Conservation (phyloP, 1,140 invertebrate species). For the Ruditapes philippinarum region DNA sequence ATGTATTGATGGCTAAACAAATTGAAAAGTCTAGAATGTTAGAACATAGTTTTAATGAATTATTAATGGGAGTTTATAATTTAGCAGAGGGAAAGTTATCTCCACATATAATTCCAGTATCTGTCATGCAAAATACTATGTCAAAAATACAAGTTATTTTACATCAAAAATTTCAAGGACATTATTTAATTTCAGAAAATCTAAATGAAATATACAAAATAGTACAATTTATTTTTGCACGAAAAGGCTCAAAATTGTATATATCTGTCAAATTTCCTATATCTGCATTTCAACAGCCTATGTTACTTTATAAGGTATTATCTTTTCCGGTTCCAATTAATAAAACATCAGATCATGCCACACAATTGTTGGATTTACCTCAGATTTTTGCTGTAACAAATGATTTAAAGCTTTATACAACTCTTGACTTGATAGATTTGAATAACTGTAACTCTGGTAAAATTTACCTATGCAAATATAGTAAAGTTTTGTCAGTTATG, state of each 20-base stretch:
- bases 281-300: background rate
- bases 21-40: constrained; percentile 10
- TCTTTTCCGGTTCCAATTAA: constrained; percentile 41
- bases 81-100: constrained; percentile 31
- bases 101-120: constrained; percentile 1
- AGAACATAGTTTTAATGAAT: constrained; percentile 15
- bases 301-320: background rate
- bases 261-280: background rate
- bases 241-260: background rate
- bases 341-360: constrained; percentile 43
- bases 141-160: too few relatives aligned
- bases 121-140: background rate
- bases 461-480: background rate
- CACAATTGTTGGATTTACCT: constrained; percentile 27
- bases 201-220: too few relatives aligned
- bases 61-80: background rate
- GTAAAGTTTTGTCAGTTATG: constrained; percentile 16
- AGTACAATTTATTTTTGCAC: background rate
- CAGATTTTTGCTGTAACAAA: background rate
- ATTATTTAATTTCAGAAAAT: background rate
- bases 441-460: background rate
- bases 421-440: background rate
- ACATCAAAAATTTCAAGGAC: background rate
- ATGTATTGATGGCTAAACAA: constrained; percentile 27
- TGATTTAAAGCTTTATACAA: background rate